Conservation (phyloP, 2,888 invertebrate species). For the Lypha dubia region DNA sequence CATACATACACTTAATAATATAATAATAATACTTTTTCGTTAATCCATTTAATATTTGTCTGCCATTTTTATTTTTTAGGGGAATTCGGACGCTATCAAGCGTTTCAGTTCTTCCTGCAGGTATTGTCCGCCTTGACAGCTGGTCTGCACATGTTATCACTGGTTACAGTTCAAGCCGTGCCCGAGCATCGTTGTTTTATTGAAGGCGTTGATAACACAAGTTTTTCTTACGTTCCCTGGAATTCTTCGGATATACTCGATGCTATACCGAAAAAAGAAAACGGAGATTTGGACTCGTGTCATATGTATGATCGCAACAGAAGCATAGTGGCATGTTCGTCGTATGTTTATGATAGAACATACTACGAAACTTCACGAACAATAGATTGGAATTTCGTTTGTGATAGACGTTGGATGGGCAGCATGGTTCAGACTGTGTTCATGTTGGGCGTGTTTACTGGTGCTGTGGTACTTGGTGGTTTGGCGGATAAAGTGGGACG, state of each 20-base stretch:
- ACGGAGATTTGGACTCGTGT: conserved; percentile 87
- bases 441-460: conserved; percentile 93
- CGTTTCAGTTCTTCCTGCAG: conserved; percentile 90
- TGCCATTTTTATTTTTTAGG: conserved; percentile 85
- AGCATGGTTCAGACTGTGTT: conserved; percentile 88
- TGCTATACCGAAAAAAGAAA: conserved; percentile 85
- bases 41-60: neutral
- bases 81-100: conserved; percentile 92
- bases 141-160: conserved; percentile 90
- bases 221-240: conserved; percentile 84
- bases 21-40: too few species aligned
- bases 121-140: conserved; percentile 90
- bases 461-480: conserved; percentile 90
- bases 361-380: conserved; percentile 89
- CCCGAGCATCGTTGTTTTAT: conserved; percentile 87
- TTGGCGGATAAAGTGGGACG: conserved; percentile 92
- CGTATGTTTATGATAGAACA: conserved; percentile 89
- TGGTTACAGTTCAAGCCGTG: conserved; percentile 91
- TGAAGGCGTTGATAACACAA: conserved; percentile 85
- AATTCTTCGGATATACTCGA: conserved; percentile 84
- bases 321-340: conserved; percentile 83
- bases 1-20: too few species aligned
- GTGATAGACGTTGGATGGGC: conserved; percentile 91
- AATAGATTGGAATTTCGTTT: conserved; percentile 93
- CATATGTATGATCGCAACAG: conserved; percentile 84